These are phyloP conservation scores for Mercenaria mercenaria DNA, from an alignment of 1,140 invertebrate genomes.

Conservation along the genomic window DNA sequence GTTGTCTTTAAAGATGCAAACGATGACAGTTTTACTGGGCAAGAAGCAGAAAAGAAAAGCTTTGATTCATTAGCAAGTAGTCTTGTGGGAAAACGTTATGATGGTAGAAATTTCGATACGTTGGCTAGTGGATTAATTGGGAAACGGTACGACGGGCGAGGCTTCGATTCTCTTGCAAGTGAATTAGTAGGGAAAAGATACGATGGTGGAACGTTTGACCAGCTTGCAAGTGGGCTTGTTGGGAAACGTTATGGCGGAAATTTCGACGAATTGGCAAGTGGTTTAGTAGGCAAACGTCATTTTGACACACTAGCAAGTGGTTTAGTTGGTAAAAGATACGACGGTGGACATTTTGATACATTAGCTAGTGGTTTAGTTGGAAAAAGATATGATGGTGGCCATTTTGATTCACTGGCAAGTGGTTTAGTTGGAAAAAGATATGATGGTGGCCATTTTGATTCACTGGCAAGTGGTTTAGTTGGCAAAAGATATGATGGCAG, in stretches of 20 bases:
- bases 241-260: constrained; percentile 55
- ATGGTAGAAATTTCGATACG: constrained; percentile 42
- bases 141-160: constrained; percentile 36
- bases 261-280: constrained; percentile 70
- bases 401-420: constrained; percentile 69
- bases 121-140: constrained; percentile 71
- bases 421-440: constrained; percentile 75
- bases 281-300: constrained; percentile 71
- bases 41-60: background rate
- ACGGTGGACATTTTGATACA: constrained; percentile 37
- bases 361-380: constrained; percentile 61
- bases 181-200: constrained; percentile 67
- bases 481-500: constrained; percentile 64
- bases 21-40: background rate
- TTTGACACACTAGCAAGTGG: constrained; percentile 64
- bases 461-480: constrained; percentile 74
- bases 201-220: constrained; percentile 52
- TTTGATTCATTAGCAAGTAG: constrained; percentile 73
- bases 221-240: constrained; percentile 68
- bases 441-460: constrained; percentile 60
- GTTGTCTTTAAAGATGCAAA: background rate
- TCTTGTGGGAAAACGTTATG: constrained; percentile 73
- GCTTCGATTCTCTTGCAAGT: constrained; percentile 66
- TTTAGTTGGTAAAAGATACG: constrained; percentile 67
- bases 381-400: constrained; percentile 41